Evolutionary conservation across 2,888 invertebrate genomes (phyloP), one percentile per base, ranked within the genome.

Genomic region (Sminthurinus aureus): DNA sequence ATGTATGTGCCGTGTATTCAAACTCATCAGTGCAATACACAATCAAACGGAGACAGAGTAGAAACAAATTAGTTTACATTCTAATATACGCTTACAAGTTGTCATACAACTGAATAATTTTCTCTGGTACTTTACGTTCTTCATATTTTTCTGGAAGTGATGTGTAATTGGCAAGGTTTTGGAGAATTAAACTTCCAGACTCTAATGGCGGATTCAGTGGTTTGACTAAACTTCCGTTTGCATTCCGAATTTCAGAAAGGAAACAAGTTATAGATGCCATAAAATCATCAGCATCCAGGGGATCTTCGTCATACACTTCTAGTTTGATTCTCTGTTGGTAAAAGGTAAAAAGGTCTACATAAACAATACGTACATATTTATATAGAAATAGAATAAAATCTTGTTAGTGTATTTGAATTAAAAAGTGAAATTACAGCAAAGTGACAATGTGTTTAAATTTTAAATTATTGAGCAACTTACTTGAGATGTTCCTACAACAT

Each of bases 221-320:
- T 18, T 58, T 58, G 58, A 15, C 58, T 18, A 58, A 13, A 15
- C 15, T 58, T 18, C 58, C 58, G 9, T 58, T 58, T 18, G 58
- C 58, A 58, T 15, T 15, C 9, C 58, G 58, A 15, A 77, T 79
- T 76, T 79, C 83, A 2, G 83, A 58, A n/a, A 85, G 66, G 58
- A 73, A 64, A 9, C 84, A 15, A 0, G 58, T 78, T 0, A 84
- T 81, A 12, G 24, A 26, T 64, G 84, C 84, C 79, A 85, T 85
- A 11, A 83, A 74, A 38, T 85, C 85, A 73, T 85, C 84, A 1
- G 75, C 58, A 64, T 84, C 84, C 22, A 85, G 13, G 0, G 58
- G 12, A 50, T 85, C 85, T 66, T 84, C 85, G 22, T 85, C 85
- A 13, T 66, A 85, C 8, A 85, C 38, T 24, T 84, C 83, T 38